Evolutionary conservation across 2,888 invertebrate species (phyloP).

Genomic region (Pollenia griseotomentosa): DNA sequence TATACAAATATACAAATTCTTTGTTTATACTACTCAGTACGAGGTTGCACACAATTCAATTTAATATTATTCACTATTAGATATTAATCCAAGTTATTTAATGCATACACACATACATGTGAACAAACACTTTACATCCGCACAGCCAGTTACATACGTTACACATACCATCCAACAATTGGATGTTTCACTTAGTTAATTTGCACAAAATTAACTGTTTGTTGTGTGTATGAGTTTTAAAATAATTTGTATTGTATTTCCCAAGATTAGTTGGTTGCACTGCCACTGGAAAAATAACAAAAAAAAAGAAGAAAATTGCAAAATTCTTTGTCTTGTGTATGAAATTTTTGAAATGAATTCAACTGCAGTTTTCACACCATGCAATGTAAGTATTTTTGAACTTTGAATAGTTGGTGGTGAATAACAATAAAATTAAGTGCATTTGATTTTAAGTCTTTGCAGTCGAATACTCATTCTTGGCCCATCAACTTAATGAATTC

Average conservation of each 20-base stretch:
- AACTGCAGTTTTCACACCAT: conserved; percentile 59
- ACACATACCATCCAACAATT: neutral
- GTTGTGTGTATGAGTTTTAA: neutral
- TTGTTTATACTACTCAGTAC: neutral
- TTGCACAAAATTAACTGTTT: conserved; percentile 34
- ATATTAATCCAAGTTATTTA: neutral
- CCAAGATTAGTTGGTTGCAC: conserved; percentile 30
- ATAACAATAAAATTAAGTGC: conserved; percentile 30
- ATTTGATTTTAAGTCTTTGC: conserved; percentile 16
- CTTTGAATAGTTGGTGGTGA: conserved; percentile 46
- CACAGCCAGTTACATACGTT: neutral
- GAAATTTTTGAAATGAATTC: conserved; percentile 36
- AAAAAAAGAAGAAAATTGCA: conserved; percentile 25
- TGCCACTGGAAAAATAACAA: conserved; percentile 1
- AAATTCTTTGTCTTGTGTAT: conserved; percentile 26
- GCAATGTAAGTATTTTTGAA: conserved; percentile 10
- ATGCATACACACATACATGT: neutral
- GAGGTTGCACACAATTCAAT: neutral
- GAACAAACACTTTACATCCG: no score
- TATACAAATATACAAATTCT: neutral
- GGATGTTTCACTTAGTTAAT: conserved; percentile 24
- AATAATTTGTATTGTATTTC: conserved; percentile 41
- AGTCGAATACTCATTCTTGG: conserved; percentile 2
- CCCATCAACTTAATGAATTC: neutral
- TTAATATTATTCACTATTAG: neutral